phyloP scores from a whole-genome alignment of 1,140 invertebrate species.

The Scaptodrosophila lebanonensis region DNA sequence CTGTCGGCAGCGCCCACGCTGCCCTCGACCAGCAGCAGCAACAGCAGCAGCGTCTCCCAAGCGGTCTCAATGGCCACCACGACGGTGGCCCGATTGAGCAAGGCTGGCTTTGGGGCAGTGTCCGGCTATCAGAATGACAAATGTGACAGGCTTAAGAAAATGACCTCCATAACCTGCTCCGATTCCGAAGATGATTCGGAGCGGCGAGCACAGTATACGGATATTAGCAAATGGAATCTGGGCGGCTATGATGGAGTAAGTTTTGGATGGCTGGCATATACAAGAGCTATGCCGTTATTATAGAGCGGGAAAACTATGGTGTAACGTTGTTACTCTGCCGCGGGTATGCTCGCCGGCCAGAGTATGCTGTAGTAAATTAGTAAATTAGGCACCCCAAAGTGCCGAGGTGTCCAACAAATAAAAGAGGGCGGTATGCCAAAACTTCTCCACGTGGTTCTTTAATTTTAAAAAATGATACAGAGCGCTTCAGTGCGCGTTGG shows the following conservation, averaged over 20 bases:
- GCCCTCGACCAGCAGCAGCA: constrained; percentile 29
- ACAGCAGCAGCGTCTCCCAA: constrained; percentile 63
- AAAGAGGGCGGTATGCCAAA: too few species aligned
- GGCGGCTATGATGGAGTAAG: constrained; percentile 74
- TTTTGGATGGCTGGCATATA: neutral
- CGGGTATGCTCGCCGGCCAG: too few species aligned
- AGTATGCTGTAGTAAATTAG: too few species aligned
- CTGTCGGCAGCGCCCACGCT: constrained; percentile 16
- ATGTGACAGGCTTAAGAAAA: constrained; percentile 73
- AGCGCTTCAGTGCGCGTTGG: too few species aligned
- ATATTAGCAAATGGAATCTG: constrained; percentile 69
- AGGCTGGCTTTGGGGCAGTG: constrained; percentile 55
- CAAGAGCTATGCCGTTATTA: too few species aligned
- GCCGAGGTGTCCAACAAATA: too few species aligned
- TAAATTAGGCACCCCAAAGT: too few species aligned
- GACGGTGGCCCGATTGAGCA: constrained; percentile 60
- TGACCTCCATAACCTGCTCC: constrained; percentile 75
- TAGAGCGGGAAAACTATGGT: too few species aligned
- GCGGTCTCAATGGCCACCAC: constrained; percentile 70
- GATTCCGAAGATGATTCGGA: constrained; percentile 76
- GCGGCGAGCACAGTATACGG: constrained; percentile 62
- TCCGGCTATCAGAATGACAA: constrained; percentile 68
- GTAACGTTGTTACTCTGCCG: too few species aligned
- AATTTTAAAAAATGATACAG: too few species aligned
- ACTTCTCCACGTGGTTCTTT: too few species aligned